Base-by-base conservation (phyloP, 2,113 vertebrate species). In the Argyrosomus japonicus region DNA sequence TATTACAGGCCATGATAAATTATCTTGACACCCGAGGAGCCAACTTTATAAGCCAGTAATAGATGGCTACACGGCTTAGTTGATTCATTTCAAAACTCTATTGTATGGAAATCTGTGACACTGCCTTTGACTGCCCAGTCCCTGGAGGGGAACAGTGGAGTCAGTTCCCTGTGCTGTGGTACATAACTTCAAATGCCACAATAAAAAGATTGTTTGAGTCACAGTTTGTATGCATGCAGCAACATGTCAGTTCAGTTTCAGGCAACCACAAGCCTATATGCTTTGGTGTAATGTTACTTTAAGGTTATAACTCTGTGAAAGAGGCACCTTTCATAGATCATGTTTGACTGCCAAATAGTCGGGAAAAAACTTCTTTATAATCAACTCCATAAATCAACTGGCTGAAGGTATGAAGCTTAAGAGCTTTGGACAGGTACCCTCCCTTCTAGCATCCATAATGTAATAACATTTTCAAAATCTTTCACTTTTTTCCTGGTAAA, bases 381-480 rank as follows among this genome's bases (percentile, higher is more conserved):
- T 91, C 87, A 90, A 78, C 83, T 86, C 83, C 84, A 93, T 92
- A 88, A 89, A 93, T 93, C 88, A 92, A 80, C 64, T 56, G 57
- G 63, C 73, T 80, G 69, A 92, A 75, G 68, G 84, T 68, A 78
- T 86, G 63, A 89, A n/a, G 72, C 78, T 51, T 86, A 75, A 84
- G 79, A 85, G 85, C 69, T 81, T 69, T 67, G 58, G 81, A 86
- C 84, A 80, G 23, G 56, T 87, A 68, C 72, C 56, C 69, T 83
- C 53, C 29, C 64, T 48, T 84, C 71, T 65, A 64, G 54, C 50
- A 69, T 72, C 15, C 47, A 71, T 77, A 86, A 89, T 58, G 65
- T 88, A 90, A 88, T 82, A 83, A 68, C 58, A 73, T 71, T 75
- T 75, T 85, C 71, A 68, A 83, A 79, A 67, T 80, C 64, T 73